These are phyloP conservation scores for Lutra lutra DNA, from an alignment of 2,797 vertebrate genomes.

Conservation along the genomic window DNA sequence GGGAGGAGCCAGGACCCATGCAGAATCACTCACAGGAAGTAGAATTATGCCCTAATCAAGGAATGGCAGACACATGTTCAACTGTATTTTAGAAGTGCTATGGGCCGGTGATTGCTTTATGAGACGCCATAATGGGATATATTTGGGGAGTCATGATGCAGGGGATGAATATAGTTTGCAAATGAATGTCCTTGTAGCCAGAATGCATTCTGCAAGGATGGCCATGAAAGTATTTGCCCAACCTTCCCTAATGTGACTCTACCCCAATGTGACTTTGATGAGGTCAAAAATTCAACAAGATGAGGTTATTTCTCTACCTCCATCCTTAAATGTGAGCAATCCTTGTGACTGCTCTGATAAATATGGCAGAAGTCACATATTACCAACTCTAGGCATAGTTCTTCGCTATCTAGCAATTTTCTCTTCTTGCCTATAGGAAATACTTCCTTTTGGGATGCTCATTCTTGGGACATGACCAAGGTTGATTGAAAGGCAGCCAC, in stretches of 20 bases:
- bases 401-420: neutral
- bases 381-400: neutral
- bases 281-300: neutral
- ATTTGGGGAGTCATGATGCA: neutral
- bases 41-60: neutral
- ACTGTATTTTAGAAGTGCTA: neutral
- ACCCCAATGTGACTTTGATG: neutral
- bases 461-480: neutral
- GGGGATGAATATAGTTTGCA: neutral
- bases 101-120: neutral
- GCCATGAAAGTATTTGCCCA: neutral
- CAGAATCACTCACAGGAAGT: neutral
- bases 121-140: neutral
- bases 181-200: neutral
- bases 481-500: neutral
- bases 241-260: neutral
- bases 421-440: neutral
- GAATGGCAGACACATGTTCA: neutral
- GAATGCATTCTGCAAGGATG: conserved; percentile 39
- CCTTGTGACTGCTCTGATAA: neutral
- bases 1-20: neutral
- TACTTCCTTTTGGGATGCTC: neutral
- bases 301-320: neutral
- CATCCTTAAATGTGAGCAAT: neutral
- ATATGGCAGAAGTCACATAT: neutral